Percentiles rank a stretch among this genome's conserved stretches.
phyloP scores from a whole-genome alignment of 2,888 invertebrate genomes.

The Frankliniella fusca region DNA sequence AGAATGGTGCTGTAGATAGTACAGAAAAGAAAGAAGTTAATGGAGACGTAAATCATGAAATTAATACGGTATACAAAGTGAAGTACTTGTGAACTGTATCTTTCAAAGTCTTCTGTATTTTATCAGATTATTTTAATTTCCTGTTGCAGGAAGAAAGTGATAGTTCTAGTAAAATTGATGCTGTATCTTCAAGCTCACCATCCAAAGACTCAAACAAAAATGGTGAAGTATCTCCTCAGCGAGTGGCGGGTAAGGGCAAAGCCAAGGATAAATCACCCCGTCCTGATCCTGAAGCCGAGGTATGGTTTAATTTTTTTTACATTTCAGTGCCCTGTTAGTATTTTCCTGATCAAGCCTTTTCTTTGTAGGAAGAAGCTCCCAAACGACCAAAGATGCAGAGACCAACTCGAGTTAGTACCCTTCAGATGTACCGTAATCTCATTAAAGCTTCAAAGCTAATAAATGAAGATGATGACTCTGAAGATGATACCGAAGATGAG shows the following conservation, averaged over 20 bases:
- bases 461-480: conserved; percentile 31
- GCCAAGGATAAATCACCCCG: conserved; percentile 29
- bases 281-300: conserved; percentile 30
- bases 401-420: background rate
- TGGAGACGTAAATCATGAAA: background rate
- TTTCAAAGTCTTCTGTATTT: background rate
- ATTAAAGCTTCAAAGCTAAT: conserved; percentile 28
- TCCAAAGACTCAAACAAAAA: conserved; percentile 26
- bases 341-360: background rate
- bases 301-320: conserved; percentile 19
- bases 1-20: conserved; percentile 16
- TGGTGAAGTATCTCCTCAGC: conserved; percentile 28
- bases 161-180: background rate
- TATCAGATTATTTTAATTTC: background rate
- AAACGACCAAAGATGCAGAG: background rate
- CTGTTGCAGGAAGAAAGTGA: background rate
- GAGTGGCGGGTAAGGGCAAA: conserved; percentile 38
- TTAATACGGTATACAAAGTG: background rate
- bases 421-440: conserved; percentile 1
- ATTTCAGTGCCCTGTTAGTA: background rate
- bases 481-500: conserved; percentile 33
- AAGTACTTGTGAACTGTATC: background rate
- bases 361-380: background rate
- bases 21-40: background rate
- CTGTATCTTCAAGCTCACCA: background rate